A percentile compares a stretch with the other conserved stretches of the same genome.
Evolutionary conservation across 2,888 invertebrate genomes (phyloP).

Genomic region (Drosophila limbata): DNA sequence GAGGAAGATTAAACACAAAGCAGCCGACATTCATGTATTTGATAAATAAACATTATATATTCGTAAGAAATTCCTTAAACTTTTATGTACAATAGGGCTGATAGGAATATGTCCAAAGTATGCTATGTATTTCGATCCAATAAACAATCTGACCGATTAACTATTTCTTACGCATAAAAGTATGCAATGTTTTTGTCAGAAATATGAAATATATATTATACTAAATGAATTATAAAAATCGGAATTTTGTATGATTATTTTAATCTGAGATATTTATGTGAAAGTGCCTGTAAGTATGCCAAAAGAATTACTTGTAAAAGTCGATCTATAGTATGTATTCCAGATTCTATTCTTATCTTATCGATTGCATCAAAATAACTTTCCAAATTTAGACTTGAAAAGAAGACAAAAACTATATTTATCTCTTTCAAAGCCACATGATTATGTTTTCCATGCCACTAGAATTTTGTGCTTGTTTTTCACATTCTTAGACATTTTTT

Average conservation of each 20-base stretch:
- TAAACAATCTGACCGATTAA: background rate
- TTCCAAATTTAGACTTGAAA: background rate
- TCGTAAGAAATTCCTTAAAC: background rate
- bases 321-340: background rate
- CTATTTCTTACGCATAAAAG: constrained; percentile 30
- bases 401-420: background rate
- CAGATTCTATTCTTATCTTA: background rate
- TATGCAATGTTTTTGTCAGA: constrained; percentile 19
- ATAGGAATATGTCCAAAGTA: background rate
- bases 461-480: background rate
- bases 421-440: background rate
- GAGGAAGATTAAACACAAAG: constrained; percentile 17
- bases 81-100: background rate
- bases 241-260: background rate
- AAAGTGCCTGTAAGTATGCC: constrained; percentile 19
- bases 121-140: background rate
- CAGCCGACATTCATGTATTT: background rate
- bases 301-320: too few relatives aligned
- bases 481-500: background rate
- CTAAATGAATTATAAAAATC: background rate
- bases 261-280: background rate
- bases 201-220: background rate
- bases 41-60: background rate
- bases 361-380: background rate
- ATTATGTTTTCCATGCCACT: background rate